phyloP scores from a whole-genome alignment of 2,888 invertebrate species.

The Hedychridium roseum region DNA sequence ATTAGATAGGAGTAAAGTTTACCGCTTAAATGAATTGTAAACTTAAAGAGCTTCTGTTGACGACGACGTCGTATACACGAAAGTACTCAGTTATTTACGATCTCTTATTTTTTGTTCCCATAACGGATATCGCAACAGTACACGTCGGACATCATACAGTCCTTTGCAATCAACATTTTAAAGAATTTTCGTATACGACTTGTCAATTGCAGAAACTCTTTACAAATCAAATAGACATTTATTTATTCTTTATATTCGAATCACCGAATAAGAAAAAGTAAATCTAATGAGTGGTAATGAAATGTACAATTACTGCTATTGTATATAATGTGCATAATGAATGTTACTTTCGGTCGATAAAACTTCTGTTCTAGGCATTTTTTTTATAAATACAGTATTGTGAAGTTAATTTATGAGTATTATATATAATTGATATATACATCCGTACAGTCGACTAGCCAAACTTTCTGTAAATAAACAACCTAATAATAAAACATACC shows the following conservation, averaged over 20 bases:
- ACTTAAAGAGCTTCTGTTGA: slow-evolving; percentile 29
- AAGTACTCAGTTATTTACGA: not conserved
- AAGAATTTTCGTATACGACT: slow-evolving; percentile 14
- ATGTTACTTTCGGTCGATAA: slow-evolving; percentile 33
- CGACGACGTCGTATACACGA: slow-evolving; percentile 18
- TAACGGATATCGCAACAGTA: too few species aligned
- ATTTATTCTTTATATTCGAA: slow-evolving; percentile 41
- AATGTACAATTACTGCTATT: slow-evolving; percentile 41
- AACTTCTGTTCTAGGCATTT: slow-evolving; percentile 30
- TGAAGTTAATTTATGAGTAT: slow-evolving; percentile 52
- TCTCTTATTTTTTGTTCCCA: slow-evolving; percentile 2
- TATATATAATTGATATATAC: slow-evolving; percentile 35
- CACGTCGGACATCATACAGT: too few species aligned
- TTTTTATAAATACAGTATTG: slow-evolving; percentile 52
- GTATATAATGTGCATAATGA: slow-evolving; percentile 57
- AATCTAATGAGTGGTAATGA: slow-evolving; percentile 13
- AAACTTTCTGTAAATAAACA: slow-evolving; percentile 59
- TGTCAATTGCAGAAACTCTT: slow-evolving; percentile 23
- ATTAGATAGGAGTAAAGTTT: slow-evolving; percentile 13
- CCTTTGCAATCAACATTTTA: too few species aligned
- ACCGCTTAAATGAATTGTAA: slow-evolving; percentile 24
- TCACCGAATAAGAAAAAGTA: slow-evolving; percentile 13
- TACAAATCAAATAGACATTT: slow-evolving; percentile 28
- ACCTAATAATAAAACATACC: slow-evolving; percentile 55
- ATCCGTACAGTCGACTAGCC: slow-evolving; percentile 50